Conservation (phyloP, 2,113 vertebrate genomes). For the Eulacestoma nigropectus region DNA sequence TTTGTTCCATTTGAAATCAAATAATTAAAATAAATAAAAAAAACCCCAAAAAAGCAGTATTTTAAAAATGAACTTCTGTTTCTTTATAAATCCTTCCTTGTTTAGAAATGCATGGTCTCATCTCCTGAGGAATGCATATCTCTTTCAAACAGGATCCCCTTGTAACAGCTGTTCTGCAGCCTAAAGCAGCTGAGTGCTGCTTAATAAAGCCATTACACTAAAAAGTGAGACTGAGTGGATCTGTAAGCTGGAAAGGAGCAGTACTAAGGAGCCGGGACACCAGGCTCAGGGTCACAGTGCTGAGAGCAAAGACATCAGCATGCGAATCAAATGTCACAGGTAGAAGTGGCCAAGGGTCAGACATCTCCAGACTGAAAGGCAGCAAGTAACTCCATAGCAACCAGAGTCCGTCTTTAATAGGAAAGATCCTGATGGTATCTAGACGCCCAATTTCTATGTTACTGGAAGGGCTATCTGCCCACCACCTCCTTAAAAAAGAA, state of each 20-base stretch:
- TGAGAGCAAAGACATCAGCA: not conserved
- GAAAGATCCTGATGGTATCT: not conserved
- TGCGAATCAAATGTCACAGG: not conserved
- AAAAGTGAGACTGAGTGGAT: not conserved
- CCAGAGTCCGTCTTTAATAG: not conserved
- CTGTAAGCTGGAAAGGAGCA: not conserved
- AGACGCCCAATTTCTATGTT: not conserved
- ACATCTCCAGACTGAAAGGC: not conserved
- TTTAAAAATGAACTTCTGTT: not conserved
- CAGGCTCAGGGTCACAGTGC: not conserved
- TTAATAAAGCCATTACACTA: not conserved
- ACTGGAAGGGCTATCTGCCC: not conserved
- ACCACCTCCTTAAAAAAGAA: fast-evolving
- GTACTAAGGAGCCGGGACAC: not conserved
- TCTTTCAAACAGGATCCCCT: not conserved
- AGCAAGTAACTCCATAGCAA: not conserved
- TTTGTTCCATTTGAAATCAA: not conserved
- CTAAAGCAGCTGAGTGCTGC: not conserved
- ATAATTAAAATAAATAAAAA: not conserved
- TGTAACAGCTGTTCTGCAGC: not conserved
- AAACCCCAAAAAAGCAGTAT: not conserved
- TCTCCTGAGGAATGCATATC: not conserved
- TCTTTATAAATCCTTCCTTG: not conserved
- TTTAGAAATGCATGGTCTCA: not conserved
- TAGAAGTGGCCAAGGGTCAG: not conserved